A percentile compares a stretch with the other conserved stretches of the same genome.
Conservation (phyloP, 1,140 invertebrate species). For the Philopotamus ludificatus region DNA sequence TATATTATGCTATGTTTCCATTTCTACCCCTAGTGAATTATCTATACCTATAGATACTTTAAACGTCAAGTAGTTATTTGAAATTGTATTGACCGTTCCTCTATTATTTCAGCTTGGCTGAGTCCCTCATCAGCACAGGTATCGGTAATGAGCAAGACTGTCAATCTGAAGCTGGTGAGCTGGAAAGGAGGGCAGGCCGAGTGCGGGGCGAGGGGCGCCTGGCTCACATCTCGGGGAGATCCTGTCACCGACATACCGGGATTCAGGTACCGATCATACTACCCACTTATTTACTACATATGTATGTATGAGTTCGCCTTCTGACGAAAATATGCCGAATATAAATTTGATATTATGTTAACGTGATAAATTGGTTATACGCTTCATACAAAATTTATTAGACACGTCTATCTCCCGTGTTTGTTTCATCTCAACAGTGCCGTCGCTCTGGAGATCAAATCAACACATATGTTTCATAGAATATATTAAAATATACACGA, state of each 20-base stretch:
- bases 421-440: too few relatives aligned
- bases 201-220: constrained; percentile 1
- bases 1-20: too few relatives aligned
- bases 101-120: constrained; percentile 9
- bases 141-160: constrained; percentile 26
- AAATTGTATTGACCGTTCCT: constrained; percentile 4
- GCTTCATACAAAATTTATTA: neutral
- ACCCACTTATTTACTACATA: neutral
- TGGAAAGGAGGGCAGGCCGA: constrained; percentile 20
- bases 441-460: too few relatives aligned
- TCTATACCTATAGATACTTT: neutral
- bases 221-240: constrained; percentile 19
- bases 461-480: too few relatives aligned
- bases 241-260: constrained; percentile 13
- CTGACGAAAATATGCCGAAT: neutral
- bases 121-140: constrained; percentile 18
- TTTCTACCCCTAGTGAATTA: too few relatives aligned
- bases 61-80: too few relatives aligned
- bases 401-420: too few relatives aligned
- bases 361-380: neutral
- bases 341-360: neutral
- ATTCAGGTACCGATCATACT: constrained; percentile 7
- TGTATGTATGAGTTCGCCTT: constrained; percentile 7
- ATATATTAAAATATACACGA: too few relatives aligned
- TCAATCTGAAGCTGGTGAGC: constrained; percentile 21